Evolutionary conservation across 2,113 vertebrate species (phyloP), one percentile per base, ranked within the genome.

Genomic region (Sardina pilchardus): DNA sequence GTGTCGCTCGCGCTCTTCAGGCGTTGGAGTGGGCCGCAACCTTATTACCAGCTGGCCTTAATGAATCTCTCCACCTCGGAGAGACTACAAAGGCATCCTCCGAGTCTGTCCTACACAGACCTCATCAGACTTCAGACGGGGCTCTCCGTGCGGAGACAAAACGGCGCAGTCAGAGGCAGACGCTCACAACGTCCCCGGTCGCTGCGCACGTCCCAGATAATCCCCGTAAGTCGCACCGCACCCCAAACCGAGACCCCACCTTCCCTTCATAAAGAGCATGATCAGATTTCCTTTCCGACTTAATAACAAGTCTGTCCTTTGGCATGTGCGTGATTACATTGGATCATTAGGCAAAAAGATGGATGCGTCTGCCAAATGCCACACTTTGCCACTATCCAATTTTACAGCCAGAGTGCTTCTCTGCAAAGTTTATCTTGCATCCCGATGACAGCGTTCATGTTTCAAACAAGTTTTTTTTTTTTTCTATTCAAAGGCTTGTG

Each of bases 51-150:
- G 63, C 63, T 8, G 14, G 34, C 30, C 71, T 78, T 78, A 78
- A 78, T 78, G 71, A 34, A 34, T 17, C 71, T 34, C 71, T 17
- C 30, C 14, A 78, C 71, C 71, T 34, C 34, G 26, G 14, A 17
- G 34, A 36, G 71, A 78, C 71, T 78, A 78, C 71, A 78, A 78
- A 78, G 71, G 71, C 71, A 34, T 78, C 71, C 71, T 34, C 10
- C 9, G 71, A 78, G 71, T 78, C 71, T 78, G 71, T 78, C 71
- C 71, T 78, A 30, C 71, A 34, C 14, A 78, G 16, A 16, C 30
- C 71, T 78, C 71, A 78, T 78, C 71, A 78, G 71, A 78, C 71
- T 36, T 78, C 71, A 78, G 71, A 78, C 16, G 16, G 71, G 71
- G 2, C 30, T 36, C 9, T 78, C 30, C 16, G 30, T 78, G 71